Percentiles rank a stretch among this genome's conserved stretches.
These are phyloP conservation scores for Hylomyscus alleni DNA, from an alignment of 2,797 vertebrate species.

Conservation along the genomic window DNA sequence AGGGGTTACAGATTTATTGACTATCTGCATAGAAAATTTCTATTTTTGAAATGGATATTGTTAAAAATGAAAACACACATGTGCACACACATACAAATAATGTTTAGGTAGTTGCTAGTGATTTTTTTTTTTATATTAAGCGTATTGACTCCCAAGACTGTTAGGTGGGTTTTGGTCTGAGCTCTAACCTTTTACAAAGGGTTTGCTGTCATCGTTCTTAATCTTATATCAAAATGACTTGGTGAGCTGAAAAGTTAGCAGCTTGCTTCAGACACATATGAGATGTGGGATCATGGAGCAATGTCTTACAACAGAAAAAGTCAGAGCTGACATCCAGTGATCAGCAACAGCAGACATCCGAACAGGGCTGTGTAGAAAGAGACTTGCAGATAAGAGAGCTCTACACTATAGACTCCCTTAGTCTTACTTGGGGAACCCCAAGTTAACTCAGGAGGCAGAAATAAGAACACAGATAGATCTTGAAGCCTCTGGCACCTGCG, in stretches of 20 bases:
- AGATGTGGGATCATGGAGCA: conserved; percentile 4
- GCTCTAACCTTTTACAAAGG: not conserved
- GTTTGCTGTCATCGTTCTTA: not conserved
- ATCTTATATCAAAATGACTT: not conserved
- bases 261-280: not conserved
- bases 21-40: not conserved
- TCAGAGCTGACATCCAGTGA: not conserved
- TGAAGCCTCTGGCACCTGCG: not conserved
- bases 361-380: not conserved
- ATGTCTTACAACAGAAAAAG: conserved; percentile 1
- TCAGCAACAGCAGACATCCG: not conserved
- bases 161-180: not conserved
- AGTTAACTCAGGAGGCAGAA: not conserved
- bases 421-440: not conserved
- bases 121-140: not conserved
- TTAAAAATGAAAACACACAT: not conserved
- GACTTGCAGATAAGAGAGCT: not conserved
- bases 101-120: not conserved
- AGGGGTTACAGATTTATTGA: not conserved
- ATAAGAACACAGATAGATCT: not conserved
- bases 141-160: not conserved
- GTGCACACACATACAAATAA: not conserved
- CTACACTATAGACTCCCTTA: not conserved
- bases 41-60: conserved; percentile 17
- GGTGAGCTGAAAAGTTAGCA: not conserved